phyloP scores from a whole-genome alignment of 92 coral and sea anemone species.

The Phenganax stokvisi region DNA sequence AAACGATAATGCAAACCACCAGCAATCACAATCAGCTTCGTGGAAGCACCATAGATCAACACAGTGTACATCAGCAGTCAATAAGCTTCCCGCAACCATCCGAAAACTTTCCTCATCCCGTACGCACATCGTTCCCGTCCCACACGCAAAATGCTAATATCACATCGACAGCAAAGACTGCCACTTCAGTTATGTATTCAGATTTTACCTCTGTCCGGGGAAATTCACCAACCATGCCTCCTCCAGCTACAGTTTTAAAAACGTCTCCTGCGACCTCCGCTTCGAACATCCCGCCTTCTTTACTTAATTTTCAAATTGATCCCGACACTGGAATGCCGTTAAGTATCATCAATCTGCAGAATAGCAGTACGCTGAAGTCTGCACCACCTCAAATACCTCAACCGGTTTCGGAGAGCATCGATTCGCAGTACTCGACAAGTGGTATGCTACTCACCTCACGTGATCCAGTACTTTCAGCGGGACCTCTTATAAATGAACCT shows the following conservation, averaged over 20 bases:
- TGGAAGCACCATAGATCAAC: constrained; percentile 2
- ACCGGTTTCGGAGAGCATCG: constrained; percentile 25
- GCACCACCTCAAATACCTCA: background rate
- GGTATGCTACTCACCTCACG: constrained; percentile 35
- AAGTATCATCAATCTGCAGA: constrained; percentile 32
- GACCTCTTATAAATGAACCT: constrained; percentile 22
- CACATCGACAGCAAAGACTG: background rate
- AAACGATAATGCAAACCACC: constrained; percentile 1
- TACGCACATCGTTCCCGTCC: background rate
- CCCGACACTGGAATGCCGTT: constrained; percentile 38
- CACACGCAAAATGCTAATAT: background rate
- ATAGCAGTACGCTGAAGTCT: constrained; percentile 26
- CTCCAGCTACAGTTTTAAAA: background rate
- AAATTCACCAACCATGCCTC: background rate
- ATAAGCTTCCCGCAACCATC: background rate
- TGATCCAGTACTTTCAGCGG: constrained; percentile 30
- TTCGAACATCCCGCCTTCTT: constrained; percentile 28
- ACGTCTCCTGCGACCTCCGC: constrained; percentile 7
- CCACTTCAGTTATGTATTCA: constrained; percentile 7
- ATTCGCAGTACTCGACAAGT: constrained; percentile 10
- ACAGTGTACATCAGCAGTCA: constrained; percentile 1
- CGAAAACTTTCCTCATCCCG: background rate
- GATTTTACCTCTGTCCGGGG: constrained; percentile 4
- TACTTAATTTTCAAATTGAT: constrained; percentile 35
- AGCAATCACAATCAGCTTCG: constrained; percentile 11